Evolutionary conservation across 2,113 vertebrate genomes (phyloP), one percentile per base, ranked within the genome.

Genomic region (Otolemur garnettii): DNA sequence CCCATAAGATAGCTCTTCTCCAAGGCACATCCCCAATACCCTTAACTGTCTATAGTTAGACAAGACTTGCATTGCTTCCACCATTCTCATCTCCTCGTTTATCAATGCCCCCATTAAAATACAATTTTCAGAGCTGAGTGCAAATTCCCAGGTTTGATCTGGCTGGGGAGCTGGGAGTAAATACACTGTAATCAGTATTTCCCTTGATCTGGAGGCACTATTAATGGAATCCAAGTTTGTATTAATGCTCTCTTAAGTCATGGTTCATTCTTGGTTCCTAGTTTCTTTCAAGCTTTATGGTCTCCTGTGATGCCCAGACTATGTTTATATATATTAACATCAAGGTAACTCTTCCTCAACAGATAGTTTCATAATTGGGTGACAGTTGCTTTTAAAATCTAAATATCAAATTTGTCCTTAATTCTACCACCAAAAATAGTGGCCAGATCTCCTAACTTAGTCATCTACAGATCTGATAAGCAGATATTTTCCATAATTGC

Each of bases 171-270:
- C 3, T 24, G 42, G 15, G 35, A 18, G 11, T 18, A 74, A 33
- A n/a, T 13, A 38, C 12, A 72, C 13, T 57, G 3, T 64, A 90
- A 71, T 35, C 89, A 71, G 5, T 19, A 19, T 87, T 45, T 60
- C n/a, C 55, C 59, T 97, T 95, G 62, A 91, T 94, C 78, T 95
- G 68, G 42, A 38, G 15, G 38, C 12, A 94, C 59, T 80, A 28
- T 53, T 64, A 81, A 91, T 68, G 33, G 45, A 93, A 77, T 59
- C 42, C 69, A 85, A 88, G 55, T 88, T 82, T 89, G 10, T 28
- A 57, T 88, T 60, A 59, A 64, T 60, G 87, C 78, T 93, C 87
- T 79, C 50, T 83, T 57, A 62, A 69, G 12, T 28, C n/a, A 45
- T 86, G 45, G 80, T 30, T 92, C 24, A 88, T 45, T 89, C 53